phyloP scores from a whole-genome alignment of 2,888 invertebrate species.

The Periphyllus acericola region DNA sequence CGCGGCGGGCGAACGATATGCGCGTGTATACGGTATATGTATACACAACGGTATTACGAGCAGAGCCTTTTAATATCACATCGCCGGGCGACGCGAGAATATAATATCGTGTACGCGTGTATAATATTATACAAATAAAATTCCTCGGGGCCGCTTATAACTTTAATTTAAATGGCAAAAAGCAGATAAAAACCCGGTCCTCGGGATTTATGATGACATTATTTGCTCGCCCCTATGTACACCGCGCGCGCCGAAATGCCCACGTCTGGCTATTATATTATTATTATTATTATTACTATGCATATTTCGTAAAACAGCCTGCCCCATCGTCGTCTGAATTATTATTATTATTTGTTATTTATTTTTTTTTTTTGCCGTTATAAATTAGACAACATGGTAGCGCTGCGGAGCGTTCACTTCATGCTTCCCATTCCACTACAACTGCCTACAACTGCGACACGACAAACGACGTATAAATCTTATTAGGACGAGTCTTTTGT shows the following conservation, averaged over 20 bases:
- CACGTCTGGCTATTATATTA: constrained; percentile 41
- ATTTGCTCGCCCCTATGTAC: constrained; percentile 17
- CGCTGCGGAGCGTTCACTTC: background rate
- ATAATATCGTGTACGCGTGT: constrained; percentile 32
- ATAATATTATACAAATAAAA: constrained; percentile 35
- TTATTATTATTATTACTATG: constrained; percentile 30
- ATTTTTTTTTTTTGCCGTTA: constrained; percentile 9
- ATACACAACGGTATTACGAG: background rate
- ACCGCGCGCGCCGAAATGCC: constrained; percentile 26
- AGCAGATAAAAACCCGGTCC: constrained; percentile 51
- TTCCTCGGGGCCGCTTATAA: constrained; percentile 50
- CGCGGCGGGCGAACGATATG: background rate
- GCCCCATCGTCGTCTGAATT: constrained; percentile 19
- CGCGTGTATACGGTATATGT: background rate
- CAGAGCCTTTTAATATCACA: constrained; percentile 46
- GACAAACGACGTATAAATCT: constrained; percentile 41
- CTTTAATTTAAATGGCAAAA: constrained; percentile 59
- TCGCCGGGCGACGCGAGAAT: constrained; percentile 15
- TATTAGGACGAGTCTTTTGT: constrained; percentile 40
- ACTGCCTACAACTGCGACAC: background rate
- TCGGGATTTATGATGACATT: constrained; percentile 59
- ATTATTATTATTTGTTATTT: constrained; percentile 28
- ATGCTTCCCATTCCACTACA: background rate
- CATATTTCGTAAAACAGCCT: constrained; percentile 47
- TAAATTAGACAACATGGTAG: constrained; percentile 40